These are phyloP conservation scores for Zoroaster sp. DNA, from an alignment of 53 echinoderm and acorn worm species.

Conservation along the genomic window DNA sequence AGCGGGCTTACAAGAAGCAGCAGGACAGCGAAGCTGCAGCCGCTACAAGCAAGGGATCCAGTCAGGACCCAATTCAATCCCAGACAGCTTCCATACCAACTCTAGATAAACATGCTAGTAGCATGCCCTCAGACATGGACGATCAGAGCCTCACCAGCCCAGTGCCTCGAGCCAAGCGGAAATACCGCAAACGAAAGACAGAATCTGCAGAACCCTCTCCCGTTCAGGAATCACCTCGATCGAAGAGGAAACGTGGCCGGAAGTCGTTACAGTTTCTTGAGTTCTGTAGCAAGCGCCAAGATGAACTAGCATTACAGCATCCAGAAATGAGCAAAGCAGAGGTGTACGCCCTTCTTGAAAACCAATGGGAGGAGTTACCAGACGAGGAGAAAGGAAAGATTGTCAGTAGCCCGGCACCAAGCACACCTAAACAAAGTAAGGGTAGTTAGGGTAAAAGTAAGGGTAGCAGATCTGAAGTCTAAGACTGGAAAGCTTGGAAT, in stretches of 20 bases:
- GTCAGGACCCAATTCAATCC: constrained; percentile 23
- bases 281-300: constrained; percentile 64
- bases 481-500: no score
- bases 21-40: constrained; percentile 76
- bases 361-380: constrained; percentile 76
- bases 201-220: background rate
- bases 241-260: constrained; percentile 71
- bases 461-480: no score
- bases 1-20: constrained; percentile 94
- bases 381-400: constrained; percentile 82
- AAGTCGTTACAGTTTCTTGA: constrained; percentile 87
- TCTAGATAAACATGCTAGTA: constrained; percentile 1
- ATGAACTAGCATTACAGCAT: constrained; percentile 65
- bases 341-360: constrained; percentile 72
- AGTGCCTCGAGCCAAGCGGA: constrained; percentile 8
- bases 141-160: background rate
- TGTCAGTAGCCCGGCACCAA: constrained; percentile 24
- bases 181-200: constrained; percentile 47
- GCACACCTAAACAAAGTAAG: constrained; percentile 25
- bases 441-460: no score
- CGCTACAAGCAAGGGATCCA: constrained; percentile 26
- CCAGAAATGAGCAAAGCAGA: constrained; percentile 73
- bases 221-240: constrained; percentile 33
- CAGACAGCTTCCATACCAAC: constrained; percentile 24
- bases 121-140: constrained; percentile 27